A percentile compares a stretch with the other conserved stretches of the same genome.
phyloP scores from a whole-genome alignment of 2,797 vertebrate genomes.

The Cryptoprocta ferox region DNA sequence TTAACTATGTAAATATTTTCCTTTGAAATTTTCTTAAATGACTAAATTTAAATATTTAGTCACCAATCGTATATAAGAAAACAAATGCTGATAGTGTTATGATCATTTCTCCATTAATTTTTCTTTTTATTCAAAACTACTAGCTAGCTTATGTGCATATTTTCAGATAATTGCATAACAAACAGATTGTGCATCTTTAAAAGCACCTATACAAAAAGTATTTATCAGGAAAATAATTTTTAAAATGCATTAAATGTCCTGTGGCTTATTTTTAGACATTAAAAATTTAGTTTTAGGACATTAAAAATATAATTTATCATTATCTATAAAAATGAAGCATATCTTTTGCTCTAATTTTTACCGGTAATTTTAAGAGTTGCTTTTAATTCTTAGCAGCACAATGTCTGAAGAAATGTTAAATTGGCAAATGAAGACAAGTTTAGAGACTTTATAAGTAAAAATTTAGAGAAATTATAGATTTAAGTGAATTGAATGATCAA shows the following conservation, averaged over 20 bases:
- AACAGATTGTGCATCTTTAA: not conserved
- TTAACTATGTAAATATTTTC: constrained; percentile 28
- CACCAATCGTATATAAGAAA: not conserved
- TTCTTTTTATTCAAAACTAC: constrained; percentile 47
- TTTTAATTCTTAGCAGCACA: not conserved
- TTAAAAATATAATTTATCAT: not conserved
- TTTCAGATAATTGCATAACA: constrained; percentile 1
- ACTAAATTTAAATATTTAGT: constrained; percentile 43
- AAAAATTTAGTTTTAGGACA: not conserved
- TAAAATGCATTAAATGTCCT: not conserved
- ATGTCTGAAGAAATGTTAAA: constrained; percentile 36
- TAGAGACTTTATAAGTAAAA: not conserved
- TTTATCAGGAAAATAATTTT: not conserved
- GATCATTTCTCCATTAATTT: not conserved
- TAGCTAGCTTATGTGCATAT: constrained; percentile 6
- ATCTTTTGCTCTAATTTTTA: not conserved
- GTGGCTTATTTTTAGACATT: not conserved
- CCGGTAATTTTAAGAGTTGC: not conserved
- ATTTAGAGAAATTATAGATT: constrained; percentile 4
- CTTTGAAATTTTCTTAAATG: not conserved
- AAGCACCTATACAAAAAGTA: not conserved
- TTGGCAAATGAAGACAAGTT: not conserved
- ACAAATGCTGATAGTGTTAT: not conserved
- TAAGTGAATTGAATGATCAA: not conserved
- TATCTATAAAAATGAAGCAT: not conserved